Evolutionary conservation across 2,113 vertebrate species (phyloP), one percentile per base, ranked within the genome.

Genomic region (Paralichthys olivaceus): DNA sequence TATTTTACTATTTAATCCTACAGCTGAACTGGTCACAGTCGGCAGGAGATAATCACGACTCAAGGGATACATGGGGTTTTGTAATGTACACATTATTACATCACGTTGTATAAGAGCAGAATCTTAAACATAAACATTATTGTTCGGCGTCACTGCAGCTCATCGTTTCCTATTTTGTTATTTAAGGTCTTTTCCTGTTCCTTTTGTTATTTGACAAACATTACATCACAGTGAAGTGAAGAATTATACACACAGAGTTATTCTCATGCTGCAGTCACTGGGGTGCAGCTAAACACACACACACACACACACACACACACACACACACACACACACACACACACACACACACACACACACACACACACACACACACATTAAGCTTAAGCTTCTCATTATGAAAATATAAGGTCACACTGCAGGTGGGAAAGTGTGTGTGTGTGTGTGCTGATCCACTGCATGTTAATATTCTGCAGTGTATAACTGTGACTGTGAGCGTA

Each of bases 331-430:
- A 77, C 57, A 74, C 20, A 64, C 67, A 69, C 53, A 77, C 40
- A 79, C 23, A 80, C 72, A 78, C 65, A 69, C 59, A 84, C 32
- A 74, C 54, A 71, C 32, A 77, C 37, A 54, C 29, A 22, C 20
- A 22, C 2, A 11, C 7, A 54, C 2, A 54, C 15, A 49, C 13
- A 49, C 19, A 20, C 34, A 37, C 11, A 37, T 12, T 13, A 14
- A 55, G 22, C 54, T 58, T 88, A 72, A 88, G 84, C 75, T 83
- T 82, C 81, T 85, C 76, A 87, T 90, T 87, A 87, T 76, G 68
- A 56, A 82, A 77, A 86, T 86, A 84, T 77, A 84, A 90, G 86
- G 87, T 89, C 87, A 86, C 72, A 54, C 77, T 69, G 61, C 71
- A 80, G 87, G 84, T 72, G 77, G 77, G 54, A 4, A 14, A 23